Base-by-base conservation (phyloP, 2,888 invertebrate genomes). In the Mellilla xanthometata region DNA sequence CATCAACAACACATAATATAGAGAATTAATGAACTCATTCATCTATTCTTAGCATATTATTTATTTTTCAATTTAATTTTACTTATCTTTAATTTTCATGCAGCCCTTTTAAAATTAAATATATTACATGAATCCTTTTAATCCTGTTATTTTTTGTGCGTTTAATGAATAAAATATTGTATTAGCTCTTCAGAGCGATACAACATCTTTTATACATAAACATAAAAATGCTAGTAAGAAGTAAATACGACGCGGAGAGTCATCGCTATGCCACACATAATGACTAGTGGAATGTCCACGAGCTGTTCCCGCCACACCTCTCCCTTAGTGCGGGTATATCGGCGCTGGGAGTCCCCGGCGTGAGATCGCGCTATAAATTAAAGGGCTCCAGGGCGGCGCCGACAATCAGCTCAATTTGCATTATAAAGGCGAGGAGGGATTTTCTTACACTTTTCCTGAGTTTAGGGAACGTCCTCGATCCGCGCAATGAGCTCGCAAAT, bases 401-500 rank as follows among this genome's bases (percentile, higher is more conserved):
- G 68, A 67, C 68, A 72, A 74, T 76, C 71, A 68, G 63, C 59
- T 61, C 49, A 58, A 75, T 76, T 76, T 71, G 74, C 76, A 75
- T 76, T 60, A 69, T 67, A 75, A 70, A 73, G 71, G 62, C 58
- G 22, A 35, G 32, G 48, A 44, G 44, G 49, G 49, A 52, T 52
- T 52, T 52, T 52, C 46, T 52, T 46, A 50, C 42, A 52, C 46
- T 52, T 57, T 49, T 42, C 23, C 24, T 45, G 57, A 56, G 40
- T 62, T 75, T 69, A 71, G 64, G 65, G 72, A 76, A 78, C 73
- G 72, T 72, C 60, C 67, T 65, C 73, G 72, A 80, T 76, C 76
- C 76, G 57, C 60, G 73, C 76, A 70, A 77, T 74, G 72, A 76
- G 70, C 69, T 73, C 68, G 69, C 75, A 78, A 79, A 81, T 79